Evolutionary conservation across 2,797 vertebrate species (phyloP), one percentile per base, ranked within the genome.

Genomic region (Enteromius radiatus): DNA sequence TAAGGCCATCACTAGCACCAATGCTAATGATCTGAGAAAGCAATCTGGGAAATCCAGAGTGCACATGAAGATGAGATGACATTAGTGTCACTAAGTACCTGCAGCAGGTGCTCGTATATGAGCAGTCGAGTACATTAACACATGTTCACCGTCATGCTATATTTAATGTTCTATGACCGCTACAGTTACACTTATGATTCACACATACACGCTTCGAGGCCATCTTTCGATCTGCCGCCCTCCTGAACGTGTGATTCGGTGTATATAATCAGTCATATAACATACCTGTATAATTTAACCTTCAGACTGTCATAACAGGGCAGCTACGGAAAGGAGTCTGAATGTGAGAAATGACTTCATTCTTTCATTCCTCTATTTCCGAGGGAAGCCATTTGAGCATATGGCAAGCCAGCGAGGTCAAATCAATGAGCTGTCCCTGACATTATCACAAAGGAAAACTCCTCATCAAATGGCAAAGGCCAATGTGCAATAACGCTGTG

Each of bases 91-190:
- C 65, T 86, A 88, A 88, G 85, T 70, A 83, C 78, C 83, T 78
- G 74, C 81, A 70, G 81, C 85, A 82, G 77, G 83, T 88, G 82
- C 83, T 78, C 74, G 52, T 88, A 63, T 88, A 54, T 54, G 45
- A 33, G 41, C 69, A 59, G 26, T 85, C 9, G 76, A 70, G 61
- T 43, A 61, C 82, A 84, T 86, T 84, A 89, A 84, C 63, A 68
- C 70, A 45, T 49, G 54, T 76, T 64, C 47, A 67, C 65, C 21
- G 36, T 81, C 81, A 79, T 81, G 71, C 79, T 67, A 76, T 81
- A 69, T 75, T 87, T 86, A 88, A 88, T 80, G 73, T 87, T 86
- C 84, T 81, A 85, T 88, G 84, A 89, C 84, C 33, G 36, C 77
- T 87, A 83, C 76, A 52, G 68, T 63, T 73, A 61, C 5, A 6